Evolutionary conservation across 1,140 invertebrate genomes (phyloP), one percentile per base, ranked within the genome.

Genomic region (Olivierus martensii): DNA sequence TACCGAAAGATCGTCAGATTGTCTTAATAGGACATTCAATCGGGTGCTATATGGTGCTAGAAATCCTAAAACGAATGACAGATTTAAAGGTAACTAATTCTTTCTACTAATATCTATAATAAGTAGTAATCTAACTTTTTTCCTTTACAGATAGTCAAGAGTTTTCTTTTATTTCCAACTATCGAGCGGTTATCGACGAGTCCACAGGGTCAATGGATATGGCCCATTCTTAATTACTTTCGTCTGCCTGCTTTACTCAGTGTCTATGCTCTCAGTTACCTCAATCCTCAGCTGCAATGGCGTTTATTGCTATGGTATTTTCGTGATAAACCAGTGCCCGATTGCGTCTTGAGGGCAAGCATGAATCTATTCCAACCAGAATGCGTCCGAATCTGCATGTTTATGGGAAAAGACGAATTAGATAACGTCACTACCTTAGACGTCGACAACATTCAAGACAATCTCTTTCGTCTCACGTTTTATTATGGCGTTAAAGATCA

Each of bases 11-110:
- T 66, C 73, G 76, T 0, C 76, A 74, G 60, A 63, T 92, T 3
- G 77, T 85, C 67, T 60, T 89, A 0, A 74, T 91, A 57, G 86
- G 82, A 1, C 87, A 91, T 73, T 91, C 87, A 0, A 83, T 90
- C 61, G 87, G 87, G 1, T 73, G 77, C 55, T 86, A 87, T 74
- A 80, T 89, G 56, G 75, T 77, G 53, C 63, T 87, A n/a, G 78
- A 89, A 59, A 61, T 88, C 17, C 60, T 91, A 4, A 76, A 82
- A 58, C 63, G 58, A 28, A 48, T 52, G 42, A 54, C 57, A 11
- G 42, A 53, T 48, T 46, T 60, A 49, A 55, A 57, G 49, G 59
- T 60, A 52, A 17, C 2, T 28, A 11, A 46, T 22, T 3, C 3
- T 43, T 1, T 43, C 19, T 18, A 6, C 4, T 17, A 18, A 17